Base-by-base conservation (phyloP, 2,113 vertebrate genomes). In the Pterocles gutturalis region DNA sequence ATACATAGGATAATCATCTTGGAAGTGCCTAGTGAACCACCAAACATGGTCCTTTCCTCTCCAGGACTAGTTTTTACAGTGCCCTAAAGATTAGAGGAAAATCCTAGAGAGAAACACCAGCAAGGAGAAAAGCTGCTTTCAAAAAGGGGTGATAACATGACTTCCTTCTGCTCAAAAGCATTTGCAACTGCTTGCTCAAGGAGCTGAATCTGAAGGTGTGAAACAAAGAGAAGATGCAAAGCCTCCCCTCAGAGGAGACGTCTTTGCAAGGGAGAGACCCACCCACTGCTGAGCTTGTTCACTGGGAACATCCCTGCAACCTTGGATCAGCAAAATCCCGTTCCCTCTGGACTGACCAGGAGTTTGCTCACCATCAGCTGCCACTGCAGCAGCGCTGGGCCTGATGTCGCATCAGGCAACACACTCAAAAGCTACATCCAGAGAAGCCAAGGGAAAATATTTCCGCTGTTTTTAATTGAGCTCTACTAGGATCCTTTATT, bases 271-370 rank as follows among this genome's bases (percentile, higher is more conserved):
- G 58, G 38, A 60, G 41, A 94, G 58, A 57, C 15, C 12, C 34
- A 31, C 8, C 11, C n/a, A 11, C 25, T 14, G 48, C 57, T 26
- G 19, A 85, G 45, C 15, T 55, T 55, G 38, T 45, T 58, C 49
- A 18, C 45, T 22, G 29, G n/a, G 46, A 54, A 78, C 0, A 17
- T 31, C 46, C 34, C 67, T 81, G 38, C 62, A 75, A 31, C 2
- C 3, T 13, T 13, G 3, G 17, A 29, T 16, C 24, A 57, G 31
- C 25, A 58, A 66, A 90, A 48, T 0, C 0, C 61, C 38, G 8
- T 20, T 81, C 70, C 48, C 18, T 12, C 38, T 17, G 29, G 11
- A 24, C 78, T 51, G 55, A 57, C 24, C 17, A 13, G 25, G 26
- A 17, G 15, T 64, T 67, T 77, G 49, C 38, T 82, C 53, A 4